phyloP scores from a whole-genome alignment of 37 sponge, comb jelly and placozoan genomes.

The Bolinopsis microptera region DNA sequence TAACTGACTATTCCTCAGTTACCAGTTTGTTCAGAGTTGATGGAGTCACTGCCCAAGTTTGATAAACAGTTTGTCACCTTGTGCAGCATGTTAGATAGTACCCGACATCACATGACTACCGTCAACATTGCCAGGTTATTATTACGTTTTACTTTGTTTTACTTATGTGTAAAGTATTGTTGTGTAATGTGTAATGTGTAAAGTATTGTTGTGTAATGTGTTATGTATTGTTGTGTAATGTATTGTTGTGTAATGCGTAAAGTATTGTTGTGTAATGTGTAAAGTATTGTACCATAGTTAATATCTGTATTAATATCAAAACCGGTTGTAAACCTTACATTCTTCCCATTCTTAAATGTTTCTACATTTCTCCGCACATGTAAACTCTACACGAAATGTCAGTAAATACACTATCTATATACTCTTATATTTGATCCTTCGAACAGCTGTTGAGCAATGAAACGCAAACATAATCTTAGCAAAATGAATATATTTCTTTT shows the following conservation, averaged over 20 bases:
- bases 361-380: too few relatives aligned
- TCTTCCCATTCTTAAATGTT: neutral
- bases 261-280: neutral
- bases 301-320: neutral
- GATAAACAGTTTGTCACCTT: conserved; percentile 48
- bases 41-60: conserved; percentile 33
- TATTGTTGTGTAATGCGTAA: neutral
- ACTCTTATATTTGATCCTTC: too few relatives aligned
- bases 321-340: too few relatives aligned
- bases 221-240: neutral
- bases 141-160: neutral
- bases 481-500: too few relatives aligned
- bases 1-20: too few relatives aligned
- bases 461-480: too few relatives aligned
- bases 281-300: neutral
- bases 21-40: conserved; percentile 25
- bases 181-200: neutral
- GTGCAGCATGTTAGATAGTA: conserved; percentile 59
- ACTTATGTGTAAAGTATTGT: neutral
- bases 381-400: too few relatives aligned
- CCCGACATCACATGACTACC: conserved; percentile 37
- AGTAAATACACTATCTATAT: too few relatives aligned
- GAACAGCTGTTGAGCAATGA: too few relatives aligned
- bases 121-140: conserved; percentile 50
- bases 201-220: neutral